These are phyloP conservation scores for Temnothorax unifasciatus DNA, from an alignment of 2,888 invertebrate genomes.

Conservation along the genomic window DNA sequence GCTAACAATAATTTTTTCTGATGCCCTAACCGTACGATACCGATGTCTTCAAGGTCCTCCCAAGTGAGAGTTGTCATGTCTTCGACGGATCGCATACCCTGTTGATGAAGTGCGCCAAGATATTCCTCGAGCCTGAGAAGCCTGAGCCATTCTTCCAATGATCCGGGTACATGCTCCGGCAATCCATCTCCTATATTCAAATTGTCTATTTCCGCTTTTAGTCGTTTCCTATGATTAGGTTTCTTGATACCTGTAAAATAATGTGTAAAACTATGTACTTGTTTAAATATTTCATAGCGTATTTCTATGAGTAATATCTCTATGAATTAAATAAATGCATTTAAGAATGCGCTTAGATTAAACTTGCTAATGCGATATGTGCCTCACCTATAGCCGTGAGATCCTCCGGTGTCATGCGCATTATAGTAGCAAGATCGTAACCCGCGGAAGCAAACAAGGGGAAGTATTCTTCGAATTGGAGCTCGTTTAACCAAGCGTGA, in stretches of 20 bases:
- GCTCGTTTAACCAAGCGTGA: constrained; percentile 97
- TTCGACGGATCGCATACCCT: constrained; percentile 97
- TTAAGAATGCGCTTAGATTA: neutral
- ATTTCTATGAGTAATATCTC: neutral
- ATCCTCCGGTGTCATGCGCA: constrained; percentile 99
- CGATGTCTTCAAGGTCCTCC: constrained; percentile 99
- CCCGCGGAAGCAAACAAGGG: constrained; percentile 97
- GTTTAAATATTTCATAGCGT: neutral
- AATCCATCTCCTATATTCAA: constrained; percentile 97
- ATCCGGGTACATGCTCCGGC: constrained; percentile 97
- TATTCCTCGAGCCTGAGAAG: constrained; percentile 97
- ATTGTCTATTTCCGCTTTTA: constrained; percentile 98
- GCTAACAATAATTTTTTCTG: constrained; percentile 99
- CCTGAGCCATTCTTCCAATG: constrained; percentile 97
- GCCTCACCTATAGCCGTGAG: constrained; percentile 91
- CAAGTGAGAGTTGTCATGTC: constrained; percentile 98
- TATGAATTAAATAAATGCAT: neutral
- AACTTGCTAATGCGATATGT: neutral
- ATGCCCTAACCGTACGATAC: constrained; percentile 97
- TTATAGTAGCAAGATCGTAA: constrained; percentile 98
- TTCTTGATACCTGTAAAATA: constrained; percentile 91
- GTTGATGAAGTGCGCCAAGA: constrained; percentile 94
- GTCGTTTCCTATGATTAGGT: constrained; percentile 97
- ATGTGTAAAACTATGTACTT: neutral
- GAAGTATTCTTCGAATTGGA: constrained; percentile 98